Evolutionary conservation across 2,113 vertebrate genomes (phyloP), one percentile per base, ranked within the genome.

Genomic region (Eonycteris spelaea): DNA sequence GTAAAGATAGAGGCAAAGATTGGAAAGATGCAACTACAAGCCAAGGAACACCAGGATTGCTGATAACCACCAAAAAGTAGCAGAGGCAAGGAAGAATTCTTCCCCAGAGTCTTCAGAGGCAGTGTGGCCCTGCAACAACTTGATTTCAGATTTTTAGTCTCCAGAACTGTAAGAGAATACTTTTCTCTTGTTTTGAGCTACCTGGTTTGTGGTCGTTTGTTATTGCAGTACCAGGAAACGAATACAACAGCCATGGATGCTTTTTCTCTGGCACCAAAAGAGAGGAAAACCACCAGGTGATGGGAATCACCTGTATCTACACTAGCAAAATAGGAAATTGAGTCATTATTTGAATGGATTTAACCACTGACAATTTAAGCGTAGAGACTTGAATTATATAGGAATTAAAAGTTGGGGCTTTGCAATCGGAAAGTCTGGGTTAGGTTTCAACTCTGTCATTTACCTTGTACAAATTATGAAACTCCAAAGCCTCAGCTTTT

Each of bases 21-120:
- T 26, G 9, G 18, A 61, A 3, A 5, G 1, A 53, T 3, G 2
- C 7, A 30, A 7, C 35, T 2, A 24, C 21, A 45, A 65, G 38
- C 57, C 57, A 75, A 51, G 43, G 35, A 61, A 48, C 3, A 2
- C 1, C n/a, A 77, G 15, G n/a, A 43, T 1, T 33, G 24, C 53
- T 13, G 8, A 21, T 1, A 10, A n/a, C 26, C 30, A 40, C 16
- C 22, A 26, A 80, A 63, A 70, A 14, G 40, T 24, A 35, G 48
- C 24, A 84, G 71, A 65, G 19, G 61, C 33, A 38, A 67, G 15
- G 35, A 78, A 61, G 18, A 13, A 57, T 24, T 91, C 26, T 70
- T 45, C 16, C 55, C 30, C 14, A 2, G 14, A 84, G 9, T 2
- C 63, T 91, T n/a, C 82, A 71, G 67, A 75, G 35, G 74, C 33